Evolutionary conservation across 2,797 vertebrate genomes (phyloP).

Genomic region (Rhyacichthys aspro): DNA sequence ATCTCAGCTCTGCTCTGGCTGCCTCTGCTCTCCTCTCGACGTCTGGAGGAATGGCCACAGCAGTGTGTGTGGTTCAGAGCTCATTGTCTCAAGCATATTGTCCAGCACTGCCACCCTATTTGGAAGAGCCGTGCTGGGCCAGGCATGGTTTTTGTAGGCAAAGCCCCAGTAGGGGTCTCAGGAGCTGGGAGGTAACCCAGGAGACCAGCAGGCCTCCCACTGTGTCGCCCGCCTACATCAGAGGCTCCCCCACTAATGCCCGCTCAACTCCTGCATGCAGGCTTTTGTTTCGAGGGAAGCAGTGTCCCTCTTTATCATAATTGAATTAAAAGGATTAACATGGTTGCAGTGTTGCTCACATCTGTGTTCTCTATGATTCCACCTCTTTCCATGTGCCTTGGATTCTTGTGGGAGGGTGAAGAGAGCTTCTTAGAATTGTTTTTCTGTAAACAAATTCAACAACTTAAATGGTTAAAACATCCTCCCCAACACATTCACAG

Average conservation of each 20-base stretch:
- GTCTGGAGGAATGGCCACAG: conserved; percentile 65
- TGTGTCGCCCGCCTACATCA: conserved; percentile 67
- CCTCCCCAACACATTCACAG: conserved; percentile 3
- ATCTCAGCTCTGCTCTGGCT: conserved; percentile 24
- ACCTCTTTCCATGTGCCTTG: conserved; percentile 52
- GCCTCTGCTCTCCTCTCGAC: conserved; percentile 33
- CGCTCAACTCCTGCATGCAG: conserved; percentile 70
- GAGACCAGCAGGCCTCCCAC: conserved; percentile 71
- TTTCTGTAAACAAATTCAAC: conserved; percentile 34
- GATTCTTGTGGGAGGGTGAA: conserved; percentile 35
- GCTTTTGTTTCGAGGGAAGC: conserved; percentile 79
- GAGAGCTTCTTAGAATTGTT: conserved; percentile 27
- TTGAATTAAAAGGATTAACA: conserved; percentile 83
- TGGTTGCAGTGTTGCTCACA: conserved; percentile 75
- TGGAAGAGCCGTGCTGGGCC: conserved; percentile 37
- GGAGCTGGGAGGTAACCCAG: conserved; percentile 70
- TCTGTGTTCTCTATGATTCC: conserved; percentile 73
- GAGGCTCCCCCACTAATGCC: conserved; percentile 60
- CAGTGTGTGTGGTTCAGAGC: conserved; percentile 53
- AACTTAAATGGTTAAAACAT: conserved; percentile 33
- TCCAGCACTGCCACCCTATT: conserved; percentile 53
- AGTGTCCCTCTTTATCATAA: conserved; percentile 78
- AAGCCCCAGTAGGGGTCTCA: conserved; percentile 61
- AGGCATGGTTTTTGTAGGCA: conserved; percentile 36
- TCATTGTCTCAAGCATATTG: conserved; percentile 67